phyloP scores from a whole-genome alignment of 2,888 invertebrate genomes.

The Hirudinaria manillensis region DNA sequence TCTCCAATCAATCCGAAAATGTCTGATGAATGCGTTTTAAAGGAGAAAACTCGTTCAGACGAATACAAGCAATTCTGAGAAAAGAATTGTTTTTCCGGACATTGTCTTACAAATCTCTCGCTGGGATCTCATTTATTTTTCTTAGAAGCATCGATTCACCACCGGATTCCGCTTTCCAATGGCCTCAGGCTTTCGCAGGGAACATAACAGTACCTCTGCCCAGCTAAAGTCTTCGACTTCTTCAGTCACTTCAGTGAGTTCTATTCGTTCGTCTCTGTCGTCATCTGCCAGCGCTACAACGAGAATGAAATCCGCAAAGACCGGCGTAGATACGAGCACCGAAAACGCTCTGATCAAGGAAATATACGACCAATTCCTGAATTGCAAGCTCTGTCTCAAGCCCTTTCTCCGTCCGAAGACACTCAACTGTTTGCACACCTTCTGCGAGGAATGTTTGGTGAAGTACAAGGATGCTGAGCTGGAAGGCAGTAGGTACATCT shows the following conservation, averaged over 20 bases:
- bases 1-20: no score
- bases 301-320: background rate
- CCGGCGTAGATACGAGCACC: background rate
- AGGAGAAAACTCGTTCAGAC: no score
- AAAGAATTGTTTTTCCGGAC: no score
- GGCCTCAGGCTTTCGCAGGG: no score
- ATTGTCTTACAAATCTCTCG: no score
- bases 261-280: background rate
- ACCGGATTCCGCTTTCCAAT: no score
- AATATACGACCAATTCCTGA: constrained; percentile 38
- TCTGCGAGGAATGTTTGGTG: constrained; percentile 40
- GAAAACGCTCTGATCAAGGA: constrained; percentile 25
- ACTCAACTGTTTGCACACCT: constrained; percentile 51
- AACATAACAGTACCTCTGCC: no score
- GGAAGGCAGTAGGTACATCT: constrained; percentile 31
- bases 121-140: no score
- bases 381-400: constrained; percentile 52
- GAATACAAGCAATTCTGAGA: no score
- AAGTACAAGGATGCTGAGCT: constrained; percentile 48
- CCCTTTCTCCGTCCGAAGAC: constrained; percentile 52
- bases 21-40: no score
- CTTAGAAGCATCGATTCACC: no score
- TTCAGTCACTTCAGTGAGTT: background rate
- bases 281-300: background rate
- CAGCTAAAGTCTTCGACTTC: background rate